Base-by-base conservation (phyloP, 2,797 vertebrate genomes). In the Arrhamphus sclerolepis region DNA sequence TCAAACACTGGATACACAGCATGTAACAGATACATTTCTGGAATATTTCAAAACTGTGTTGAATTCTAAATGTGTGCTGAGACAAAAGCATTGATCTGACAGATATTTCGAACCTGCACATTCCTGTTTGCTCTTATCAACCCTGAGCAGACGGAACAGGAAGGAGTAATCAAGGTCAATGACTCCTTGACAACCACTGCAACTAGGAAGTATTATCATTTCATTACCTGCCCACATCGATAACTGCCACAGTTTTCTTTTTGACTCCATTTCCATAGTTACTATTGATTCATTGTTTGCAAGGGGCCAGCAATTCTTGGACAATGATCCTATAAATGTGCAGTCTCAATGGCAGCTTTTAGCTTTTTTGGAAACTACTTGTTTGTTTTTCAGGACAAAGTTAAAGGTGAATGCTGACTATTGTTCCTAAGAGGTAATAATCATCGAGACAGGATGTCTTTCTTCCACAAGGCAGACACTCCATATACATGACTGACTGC, bases 261-360 rank as follows among this genome's bases (percentile, higher is more conserved):
- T 82, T 72, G 67, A 84, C 78, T 81, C 77, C 52, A 87, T 91
- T 87, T 87, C 88, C 84, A 91, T 89, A 82, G 88, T 84, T 90
- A 89, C 87, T 81, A 86, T 82, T 84, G 84, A 90, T 88, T 86
- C 61, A 70, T 90, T 86, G 84, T 84, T 86, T 86, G 80, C 76
- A 82, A 82, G 80, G 74, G 73, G 72, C 58, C 75, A 86, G 74
- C 84, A 73, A 72, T 62, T 87, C 80, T 77, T 81, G 77, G 74
- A 87, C 68, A 77, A 85, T 89, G 86, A 77, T 66, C 76, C 80
- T 69, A 64, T 84, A 80, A 89, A 89, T 75, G 66, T 65, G 62
- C 58, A 55, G 70, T 72, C 83, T 84, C 67, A 81, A 73, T 78
- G 63, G 77, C 77, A 81, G 62, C 64, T 70, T 77, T 70, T 18